These are phyloP conservation scores for Graptemys geographica DNA, from an alignment of 2,797 vertebrate species.

Conservation along the genomic window DNA sequence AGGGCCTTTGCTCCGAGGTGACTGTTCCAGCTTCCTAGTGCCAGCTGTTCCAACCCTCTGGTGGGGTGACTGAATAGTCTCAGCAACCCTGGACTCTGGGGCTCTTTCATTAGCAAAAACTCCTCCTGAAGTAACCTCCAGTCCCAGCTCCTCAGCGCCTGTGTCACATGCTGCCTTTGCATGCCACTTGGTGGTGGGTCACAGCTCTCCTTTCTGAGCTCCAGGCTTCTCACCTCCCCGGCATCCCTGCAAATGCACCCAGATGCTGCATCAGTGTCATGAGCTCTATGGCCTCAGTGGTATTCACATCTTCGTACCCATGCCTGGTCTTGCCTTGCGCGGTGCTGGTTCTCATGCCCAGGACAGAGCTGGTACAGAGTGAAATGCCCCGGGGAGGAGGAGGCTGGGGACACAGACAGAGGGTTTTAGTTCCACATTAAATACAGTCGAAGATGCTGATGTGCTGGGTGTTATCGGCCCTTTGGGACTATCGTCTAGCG, in stretches of 20 bases:
- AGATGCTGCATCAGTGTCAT: not conserved
- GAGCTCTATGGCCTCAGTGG: rapidly evolving
- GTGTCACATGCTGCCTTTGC: rapidly evolving
- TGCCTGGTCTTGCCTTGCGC: not conserved
- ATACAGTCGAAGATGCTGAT: not conserved
- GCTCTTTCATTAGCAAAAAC: not conserved
- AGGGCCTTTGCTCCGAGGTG: not conserved
- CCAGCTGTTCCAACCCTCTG: not conserved
- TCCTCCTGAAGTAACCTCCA: not conserved
- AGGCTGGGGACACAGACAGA: not conserved
- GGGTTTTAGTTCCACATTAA: not conserved
- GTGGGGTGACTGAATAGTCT: not conserved
- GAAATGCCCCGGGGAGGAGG: not conserved
- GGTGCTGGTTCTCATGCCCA: not conserved
- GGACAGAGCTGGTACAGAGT: rapidly evolving
- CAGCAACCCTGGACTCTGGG: not conserved
- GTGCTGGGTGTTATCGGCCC: rapidly evolving
- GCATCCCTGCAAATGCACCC: rapidly evolving
- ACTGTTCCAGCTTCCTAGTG: not conserved
- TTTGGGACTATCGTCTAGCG: rapidly evolving
- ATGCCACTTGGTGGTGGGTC: rapidly evolving
- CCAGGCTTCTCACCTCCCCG: not conserved
- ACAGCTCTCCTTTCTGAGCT: rapidly evolving
- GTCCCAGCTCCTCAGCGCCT: rapidly evolving
- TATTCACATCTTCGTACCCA: not conserved